Percentiles rank a stretch among this genome's conserved stretches.
Evolutionary conservation across 2,113 vertebrate genomes (phyloP).

Genomic region (Bujurquina vittata): DNA sequence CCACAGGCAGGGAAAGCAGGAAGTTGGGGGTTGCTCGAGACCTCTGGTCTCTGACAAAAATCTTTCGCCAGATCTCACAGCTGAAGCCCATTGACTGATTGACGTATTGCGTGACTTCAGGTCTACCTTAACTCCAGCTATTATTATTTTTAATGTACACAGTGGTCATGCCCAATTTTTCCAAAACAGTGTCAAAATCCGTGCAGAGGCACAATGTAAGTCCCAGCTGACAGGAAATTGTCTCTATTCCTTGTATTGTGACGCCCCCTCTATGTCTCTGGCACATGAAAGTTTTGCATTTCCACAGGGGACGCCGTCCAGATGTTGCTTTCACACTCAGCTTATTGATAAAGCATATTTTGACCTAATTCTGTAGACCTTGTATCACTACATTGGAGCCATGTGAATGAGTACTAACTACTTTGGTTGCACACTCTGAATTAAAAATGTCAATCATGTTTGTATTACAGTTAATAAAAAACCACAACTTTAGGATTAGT

Average conservation of each 20-base stretch:
- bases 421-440: constrained; percentile 26
- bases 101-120: constrained; percentile 51
- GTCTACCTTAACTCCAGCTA: not conserved
- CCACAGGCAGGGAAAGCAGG: constrained; percentile 62
- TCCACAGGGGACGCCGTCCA: constrained; percentile 8
- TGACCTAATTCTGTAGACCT: constrained; percentile 49
- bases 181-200: constrained; percentile 22
- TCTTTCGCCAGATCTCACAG: constrained; percentile 66
- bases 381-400: not conserved
- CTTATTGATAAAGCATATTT: constrained; percentile 40
- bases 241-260: constrained; percentile 32
- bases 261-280: constrained; percentile 6
- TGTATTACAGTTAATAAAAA: no score
- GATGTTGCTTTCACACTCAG: constrained; percentile 17
- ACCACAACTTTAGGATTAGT: no score
- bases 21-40: constrained; percentile 55
- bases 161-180: constrained; percentile 10
- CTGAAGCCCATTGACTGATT: constrained; percentile 62
- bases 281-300: constrained; percentile 3
- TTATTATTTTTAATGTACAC: constrained; percentile 48
- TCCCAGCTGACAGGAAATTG: constrained; percentile 51
- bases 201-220: constrained; percentile 18
- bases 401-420: constrained; percentile 9
- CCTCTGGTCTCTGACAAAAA: constrained; percentile 60
- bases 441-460: no score